Evolutionary conservation across 2,797 vertebrate species (phyloP), one percentile per base, ranked within the genome.

Genomic region (Chaetophractus vellerosus): DNA sequence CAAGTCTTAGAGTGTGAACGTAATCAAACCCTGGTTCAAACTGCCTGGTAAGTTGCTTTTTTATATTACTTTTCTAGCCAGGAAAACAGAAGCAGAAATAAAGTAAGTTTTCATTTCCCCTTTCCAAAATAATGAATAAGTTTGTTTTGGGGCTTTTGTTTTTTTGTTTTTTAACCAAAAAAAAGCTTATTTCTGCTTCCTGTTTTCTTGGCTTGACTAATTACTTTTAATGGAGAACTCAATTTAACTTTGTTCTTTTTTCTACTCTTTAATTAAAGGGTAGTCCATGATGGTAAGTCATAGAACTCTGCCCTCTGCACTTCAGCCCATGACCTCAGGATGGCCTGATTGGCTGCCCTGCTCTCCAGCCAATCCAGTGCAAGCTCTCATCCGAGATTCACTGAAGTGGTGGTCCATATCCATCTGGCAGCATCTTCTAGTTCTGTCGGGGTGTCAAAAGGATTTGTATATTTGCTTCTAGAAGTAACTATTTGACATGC

Each of bases 191-290:
- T 99, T 99, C 98, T 99, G 98, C 98, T 98, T 98, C 98, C 98
- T 99, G 98, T 99, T 99, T 98, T 99, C 98, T 97, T 98, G 98
- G 98, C 98, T 98, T 98, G 97, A 98, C 97, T 98, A 93, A 97
- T 84, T 7, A n/a, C 0, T 91, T 76, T 98, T 96, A 97, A 98
- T 97, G 98, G 99, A 99, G 99, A 99, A 99, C 99, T 99, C 99
- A 99, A 99, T 99, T 99, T 99, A 99, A 99, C 99, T 99, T 99
- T 99, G 99, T 99, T 99, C 99, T 99, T 99, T 99, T 99, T 99
- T 99, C 99, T 99, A 99, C 99, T 99, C 99, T 99, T 99, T 99
- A 99, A 99, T 99, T 99, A 99, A 99, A 99, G 99, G 99, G 99
- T 99, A 99, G 99, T 99, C 99, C 99, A 98, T 99, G 99, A 99